Evolutionary conservation across 2,797 vertebrate genomes (phyloP).

Genomic region (Onychomys leucogaster): DNA sequence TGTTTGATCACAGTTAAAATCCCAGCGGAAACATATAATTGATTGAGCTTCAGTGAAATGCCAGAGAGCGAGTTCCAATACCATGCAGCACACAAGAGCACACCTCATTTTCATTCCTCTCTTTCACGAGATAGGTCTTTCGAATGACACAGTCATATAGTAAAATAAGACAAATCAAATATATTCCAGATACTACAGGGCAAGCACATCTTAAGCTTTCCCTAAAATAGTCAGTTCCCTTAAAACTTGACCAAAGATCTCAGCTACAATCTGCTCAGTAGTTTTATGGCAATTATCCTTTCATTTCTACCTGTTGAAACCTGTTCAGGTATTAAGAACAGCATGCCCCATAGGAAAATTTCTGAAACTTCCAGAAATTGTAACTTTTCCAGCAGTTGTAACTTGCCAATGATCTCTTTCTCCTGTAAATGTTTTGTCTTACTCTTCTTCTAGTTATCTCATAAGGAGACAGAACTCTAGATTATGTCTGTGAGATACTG

Average conservation of each 20-base stretch:
- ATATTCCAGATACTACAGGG: neutral
- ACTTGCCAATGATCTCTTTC: neutral
- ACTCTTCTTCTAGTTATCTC: neutral
- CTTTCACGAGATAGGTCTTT: neutral
- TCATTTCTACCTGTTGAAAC: slow-evolving; percentile 13
- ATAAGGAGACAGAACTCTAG: neutral
- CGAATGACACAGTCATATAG: neutral
- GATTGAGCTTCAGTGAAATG: slow-evolving; percentile 39
- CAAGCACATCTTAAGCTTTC: neutral
- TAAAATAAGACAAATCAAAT: slow-evolving; percentile 10
- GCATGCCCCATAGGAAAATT: neutral
- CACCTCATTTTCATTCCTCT: neutral
- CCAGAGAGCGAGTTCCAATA: neutral
- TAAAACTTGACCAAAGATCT: neutral
- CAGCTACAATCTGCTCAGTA: neutral
- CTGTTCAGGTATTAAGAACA: neutral
- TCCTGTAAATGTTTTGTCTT: neutral
- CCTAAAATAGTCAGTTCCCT: neutral
- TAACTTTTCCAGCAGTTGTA: no score
- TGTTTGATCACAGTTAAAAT: slow-evolving; percentile 62
- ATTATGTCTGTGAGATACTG: neutral
- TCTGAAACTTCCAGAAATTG: neutral
- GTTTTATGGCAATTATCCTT: neutral
- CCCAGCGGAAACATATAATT: neutral
- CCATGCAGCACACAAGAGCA: neutral